Percentiles rank a stretch among this genome's conserved stretches.
Evolutionary conservation across 2,888 invertebrate species (phyloP).

Genomic region (Ochlodes sylvanus): DNA sequence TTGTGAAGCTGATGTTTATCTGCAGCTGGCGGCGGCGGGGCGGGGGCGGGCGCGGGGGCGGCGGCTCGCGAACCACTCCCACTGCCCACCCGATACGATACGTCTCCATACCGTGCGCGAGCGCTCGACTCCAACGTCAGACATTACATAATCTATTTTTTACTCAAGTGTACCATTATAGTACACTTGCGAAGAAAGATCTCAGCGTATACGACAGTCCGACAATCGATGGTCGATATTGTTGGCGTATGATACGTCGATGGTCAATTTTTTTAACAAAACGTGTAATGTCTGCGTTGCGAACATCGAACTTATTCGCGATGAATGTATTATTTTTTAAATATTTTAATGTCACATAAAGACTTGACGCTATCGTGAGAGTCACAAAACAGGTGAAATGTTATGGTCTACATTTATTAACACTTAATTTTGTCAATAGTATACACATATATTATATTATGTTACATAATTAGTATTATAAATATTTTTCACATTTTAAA

Average conservation of each 20-base stretch:
- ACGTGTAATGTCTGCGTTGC: not conserved
- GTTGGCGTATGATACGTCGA: too few relatives aligned
- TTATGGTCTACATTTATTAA: not conserved
- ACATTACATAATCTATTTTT: not conserved
- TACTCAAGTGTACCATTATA: not conserved
- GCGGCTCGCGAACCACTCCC: constrained; percentile 5
- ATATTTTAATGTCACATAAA: too few relatives aligned
- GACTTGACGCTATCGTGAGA: too few relatives aligned
- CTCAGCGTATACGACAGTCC: too few relatives aligned
- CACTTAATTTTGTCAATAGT: too few relatives aligned
- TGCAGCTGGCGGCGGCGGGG: constrained; percentile 34
- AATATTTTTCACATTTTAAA: too few relatives aligned
- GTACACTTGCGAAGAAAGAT: not conserved
- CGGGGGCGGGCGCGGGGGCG: constrained; percentile 21
- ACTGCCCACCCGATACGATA: constrained; percentile 10
- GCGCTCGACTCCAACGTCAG: not conserved
- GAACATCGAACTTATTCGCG: not conserved
- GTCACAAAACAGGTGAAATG: constrained; percentile 2
- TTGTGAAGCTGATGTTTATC: constrained; percentile 29
- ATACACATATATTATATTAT: too few relatives aligned
- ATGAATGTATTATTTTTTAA: not conserved
- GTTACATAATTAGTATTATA: too few relatives aligned
- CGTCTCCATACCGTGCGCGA: constrained; percentile 14
- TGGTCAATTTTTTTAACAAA: not conserved
- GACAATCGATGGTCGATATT: too few relatives aligned